A percentile compares a stretch with the other conserved stretches of the same genome.
phyloP scores from a whole-genome alignment of 2,113 vertebrate genomes.

The Podiceps cristatus region DNA sequence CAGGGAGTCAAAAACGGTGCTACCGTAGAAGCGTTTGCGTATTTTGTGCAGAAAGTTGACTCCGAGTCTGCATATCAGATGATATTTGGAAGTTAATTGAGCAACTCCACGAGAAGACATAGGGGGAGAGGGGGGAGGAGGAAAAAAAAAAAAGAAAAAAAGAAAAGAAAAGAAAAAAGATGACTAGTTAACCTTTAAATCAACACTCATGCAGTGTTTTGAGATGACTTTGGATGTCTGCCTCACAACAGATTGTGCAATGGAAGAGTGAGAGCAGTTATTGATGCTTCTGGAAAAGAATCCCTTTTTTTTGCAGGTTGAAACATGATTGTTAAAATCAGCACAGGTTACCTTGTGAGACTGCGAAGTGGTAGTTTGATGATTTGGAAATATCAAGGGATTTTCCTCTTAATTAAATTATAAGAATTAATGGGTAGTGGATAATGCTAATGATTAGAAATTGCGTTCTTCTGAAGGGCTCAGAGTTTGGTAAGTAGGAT shows the following conservation, averaged over 20 bases:
- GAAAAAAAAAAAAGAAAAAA: too few species aligned
- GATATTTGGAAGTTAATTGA: conserved; percentile 26
- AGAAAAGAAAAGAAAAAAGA: not conserved
- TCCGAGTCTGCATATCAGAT: not conserved
- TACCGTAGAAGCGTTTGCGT: not conserved
- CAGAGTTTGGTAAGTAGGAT: not conserved
- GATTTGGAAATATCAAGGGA: not conserved
- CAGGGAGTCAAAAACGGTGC: not conserved
- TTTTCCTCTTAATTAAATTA: not conserved
- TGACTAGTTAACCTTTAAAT: conserved; percentile 60
- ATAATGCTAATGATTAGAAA: not conserved
- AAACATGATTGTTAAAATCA: not conserved
- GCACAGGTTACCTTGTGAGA: not conserved
- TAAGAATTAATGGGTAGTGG: not conserved
- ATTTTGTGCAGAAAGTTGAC: not conserved
- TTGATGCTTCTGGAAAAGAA: conserved; percentile 48
- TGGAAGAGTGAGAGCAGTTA: conserved; percentile 42
- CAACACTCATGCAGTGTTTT: conserved; percentile 32
- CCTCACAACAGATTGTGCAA: conserved; percentile 50
- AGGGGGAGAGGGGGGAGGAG: not conserved
- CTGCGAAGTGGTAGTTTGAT: not conserved
- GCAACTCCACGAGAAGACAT: not conserved
- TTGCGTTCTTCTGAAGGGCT: not conserved
- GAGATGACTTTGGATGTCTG: conserved; percentile 54
- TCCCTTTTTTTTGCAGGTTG: not conserved